Evolutionary conservation across 1,140 invertebrate genomes (phyloP).

Genomic region (Drosophila bocki): DNA sequence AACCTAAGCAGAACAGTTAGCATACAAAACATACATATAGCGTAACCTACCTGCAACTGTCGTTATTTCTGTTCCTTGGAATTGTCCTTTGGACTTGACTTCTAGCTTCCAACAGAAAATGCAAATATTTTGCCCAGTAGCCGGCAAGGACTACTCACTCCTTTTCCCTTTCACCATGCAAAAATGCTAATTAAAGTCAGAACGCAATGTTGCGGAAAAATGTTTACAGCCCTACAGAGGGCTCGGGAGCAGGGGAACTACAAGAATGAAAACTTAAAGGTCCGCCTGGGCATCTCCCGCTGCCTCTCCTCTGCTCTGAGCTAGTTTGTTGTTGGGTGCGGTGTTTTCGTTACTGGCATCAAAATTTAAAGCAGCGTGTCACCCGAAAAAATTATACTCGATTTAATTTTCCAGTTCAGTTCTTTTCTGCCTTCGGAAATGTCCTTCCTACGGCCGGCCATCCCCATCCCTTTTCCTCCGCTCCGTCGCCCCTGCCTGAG

Average conservation of each 20-base stretch:
- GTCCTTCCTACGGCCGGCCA: slow-evolving; percentile 13
- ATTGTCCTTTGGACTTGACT: slow-evolving; percentile 4
- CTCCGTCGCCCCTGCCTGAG: background rate
- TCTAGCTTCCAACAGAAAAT: slow-evolving; percentile 35
- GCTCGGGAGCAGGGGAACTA: slow-evolving; percentile 3
- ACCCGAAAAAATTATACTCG: slow-evolving; percentile 77
- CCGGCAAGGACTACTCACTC: slow-evolving; percentile 3
- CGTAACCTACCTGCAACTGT: background rate
- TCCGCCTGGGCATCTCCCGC: slow-evolving; percentile 25
- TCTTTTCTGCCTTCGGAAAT: slow-evolving; percentile 38
- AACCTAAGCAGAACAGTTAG: background rate
- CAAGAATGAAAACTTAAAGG: slow-evolving; percentile 62
- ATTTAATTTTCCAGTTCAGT: slow-evolving; percentile 84
- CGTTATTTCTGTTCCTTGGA: background rate
- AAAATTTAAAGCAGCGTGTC: slow-evolving; percentile 70
- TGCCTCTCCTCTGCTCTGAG: background rate
- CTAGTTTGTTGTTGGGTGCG: slow-evolving; percentile 18
- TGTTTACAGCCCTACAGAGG: slow-evolving; percentile 58
- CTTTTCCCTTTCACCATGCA: slow-evolving; percentile 18
- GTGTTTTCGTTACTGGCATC: slow-evolving; percentile 57
- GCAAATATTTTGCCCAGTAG: slow-evolving; percentile 37
- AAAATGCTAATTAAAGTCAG: slow-evolving; percentile 82
- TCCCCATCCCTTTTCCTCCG: background rate
- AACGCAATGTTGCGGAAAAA: slow-evolving; percentile 79
- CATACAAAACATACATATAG: background rate